Conservation (phyloP, 1,140 invertebrate genomes). For the Glossosoma conforme region DNA sequence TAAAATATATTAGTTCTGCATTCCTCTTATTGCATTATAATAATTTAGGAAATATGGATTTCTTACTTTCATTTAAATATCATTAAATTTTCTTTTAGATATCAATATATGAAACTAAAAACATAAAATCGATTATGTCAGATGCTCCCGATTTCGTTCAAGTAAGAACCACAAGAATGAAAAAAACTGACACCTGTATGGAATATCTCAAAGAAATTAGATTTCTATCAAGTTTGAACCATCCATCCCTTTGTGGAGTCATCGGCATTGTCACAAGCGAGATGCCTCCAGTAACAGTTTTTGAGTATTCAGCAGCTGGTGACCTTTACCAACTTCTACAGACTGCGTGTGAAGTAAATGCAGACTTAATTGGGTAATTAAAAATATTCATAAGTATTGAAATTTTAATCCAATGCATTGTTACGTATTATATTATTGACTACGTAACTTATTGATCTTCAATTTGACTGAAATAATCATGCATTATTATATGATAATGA, state of each 20-base stretch:
- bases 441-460: too few relatives aligned
- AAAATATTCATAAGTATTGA: too few relatives aligned
- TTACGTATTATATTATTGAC: too few relatives aligned
- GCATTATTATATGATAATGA: too few relatives aligned
- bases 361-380: neutral
- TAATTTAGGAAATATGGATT: neutral
- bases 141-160: slow-evolving; percentile 47
- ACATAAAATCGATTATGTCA: slow-evolving; percentile 45
- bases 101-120: slow-evolving; percentile 52
- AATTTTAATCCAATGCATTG: too few relatives aligned
- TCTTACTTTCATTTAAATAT: neutral
- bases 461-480: too few relatives aligned
- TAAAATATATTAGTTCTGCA: too few relatives aligned
- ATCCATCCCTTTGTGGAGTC: slow-evolving; percentile 69
- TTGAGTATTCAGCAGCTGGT: slow-evolving; percentile 76
- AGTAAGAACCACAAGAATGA: slow-evolving; percentile 41
- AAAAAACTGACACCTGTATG: slow-evolving; percentile 36
- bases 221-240: slow-evolving; percentile 66
- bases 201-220: slow-evolving; percentile 61
- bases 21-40: neutral
- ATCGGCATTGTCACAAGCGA: slow-evolving; percentile 62
- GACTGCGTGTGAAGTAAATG: neutral
- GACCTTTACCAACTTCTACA: slow-evolving; percentile 63
- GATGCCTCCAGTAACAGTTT: slow-evolving; percentile 64
- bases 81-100: slow-evolving; percentile 45